These are phyloP conservation scores for Drosophila acutilabella DNA, from an alignment of 2,888 invertebrate genomes.

Conservation along the genomic window DNA sequence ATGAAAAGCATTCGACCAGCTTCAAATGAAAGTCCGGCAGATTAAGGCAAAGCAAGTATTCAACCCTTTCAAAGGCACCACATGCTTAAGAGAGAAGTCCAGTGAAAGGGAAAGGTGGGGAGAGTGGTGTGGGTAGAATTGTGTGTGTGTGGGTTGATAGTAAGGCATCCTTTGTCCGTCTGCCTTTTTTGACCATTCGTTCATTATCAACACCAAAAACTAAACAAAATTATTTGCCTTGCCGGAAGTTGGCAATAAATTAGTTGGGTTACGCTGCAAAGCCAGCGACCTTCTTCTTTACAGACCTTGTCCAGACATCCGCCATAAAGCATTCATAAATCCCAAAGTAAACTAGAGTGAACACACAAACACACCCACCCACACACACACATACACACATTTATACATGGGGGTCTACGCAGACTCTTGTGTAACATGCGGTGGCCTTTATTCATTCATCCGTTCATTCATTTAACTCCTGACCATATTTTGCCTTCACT, in stretches of 20 bases:
- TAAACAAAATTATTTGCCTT: conserved; percentile 81
- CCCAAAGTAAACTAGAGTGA: conserved; percentile 83
- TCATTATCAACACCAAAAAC: conserved; percentile 80
- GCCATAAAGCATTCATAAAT: conserved; percentile 84
- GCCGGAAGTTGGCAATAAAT: conserved; percentile 83
- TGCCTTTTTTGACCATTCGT: conserved; percentile 67
- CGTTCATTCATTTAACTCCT: conserved; percentile 77
- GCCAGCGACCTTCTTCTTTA: conserved; percentile 51
- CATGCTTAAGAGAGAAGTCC: conserved; percentile 48
- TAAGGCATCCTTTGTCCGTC: conserved; percentile 30
- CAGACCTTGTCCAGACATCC: conserved; percentile 78
- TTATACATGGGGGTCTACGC: conserved; percentile 31
- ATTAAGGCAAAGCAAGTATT: conserved; percentile 38
- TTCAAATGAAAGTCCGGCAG: conserved; percentile 47
- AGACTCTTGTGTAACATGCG: conserved; percentile 76
- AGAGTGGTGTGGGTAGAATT: background rate
- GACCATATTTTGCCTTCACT: conserved; percentile 59
- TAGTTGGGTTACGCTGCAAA: conserved; percentile 67
- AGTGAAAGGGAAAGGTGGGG: background rate
- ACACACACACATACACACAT: conserved; percentile 15
- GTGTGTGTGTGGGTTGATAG: background rate
- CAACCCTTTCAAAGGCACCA: conserved; percentile 67
- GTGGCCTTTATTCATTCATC: conserved; percentile 80
- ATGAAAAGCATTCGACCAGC: conserved; percentile 50
- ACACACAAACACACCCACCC: conserved; percentile 39